phyloP scores from a whole-genome alignment of 2,888 invertebrate genomes.

The Cancer borealis region DNA sequence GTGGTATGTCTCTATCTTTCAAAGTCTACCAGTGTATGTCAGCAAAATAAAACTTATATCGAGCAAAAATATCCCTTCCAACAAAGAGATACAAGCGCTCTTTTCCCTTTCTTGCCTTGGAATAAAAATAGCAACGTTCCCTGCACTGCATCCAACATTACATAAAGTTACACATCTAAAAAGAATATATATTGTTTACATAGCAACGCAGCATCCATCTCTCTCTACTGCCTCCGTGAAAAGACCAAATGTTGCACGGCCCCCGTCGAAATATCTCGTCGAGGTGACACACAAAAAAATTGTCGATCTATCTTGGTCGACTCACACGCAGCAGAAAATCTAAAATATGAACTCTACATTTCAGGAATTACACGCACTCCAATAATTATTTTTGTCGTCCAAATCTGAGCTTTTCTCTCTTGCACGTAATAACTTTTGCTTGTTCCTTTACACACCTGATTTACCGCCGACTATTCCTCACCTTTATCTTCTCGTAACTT shows the following conservation, averaged over 20 bases:
- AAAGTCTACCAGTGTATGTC: neutral
- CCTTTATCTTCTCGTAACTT: slow-evolving; percentile 74
- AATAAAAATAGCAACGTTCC: neutral
- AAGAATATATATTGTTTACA: neutral
- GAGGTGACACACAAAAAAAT: neutral
- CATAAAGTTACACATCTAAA: neutral
- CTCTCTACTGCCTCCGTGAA: slow-evolving; percentile 10
- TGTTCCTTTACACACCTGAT: slow-evolving; percentile 73
- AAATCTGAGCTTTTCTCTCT: slow-evolving; percentile 71
- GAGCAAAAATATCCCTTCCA: neutral
- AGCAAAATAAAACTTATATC: neutral
- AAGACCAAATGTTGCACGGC: slow-evolving; percentile 28
- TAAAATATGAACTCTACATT: slow-evolving; percentile 51
- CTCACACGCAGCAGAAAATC: slow-evolving; percentile 59
- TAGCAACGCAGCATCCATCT: neutral
- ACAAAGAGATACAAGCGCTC: neutral
- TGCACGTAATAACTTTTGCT: slow-evolving; percentile 64
- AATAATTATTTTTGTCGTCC: slow-evolving; percentile 63
- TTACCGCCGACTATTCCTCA: slow-evolving; percentile 69
- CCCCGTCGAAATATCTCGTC: neutral
- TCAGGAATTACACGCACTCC: slow-evolving; percentile 60
- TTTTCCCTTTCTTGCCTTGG: neutral
- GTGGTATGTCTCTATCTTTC: neutral
- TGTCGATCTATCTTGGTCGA: slow-evolving; percentile 38
- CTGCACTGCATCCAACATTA: neutral